Percentiles rank a stretch among this genome's conserved stretches.
phyloP scores from a whole-genome alignment of 2,797 vertebrate genomes.

The Hemibagrus guttatus region DNA sequence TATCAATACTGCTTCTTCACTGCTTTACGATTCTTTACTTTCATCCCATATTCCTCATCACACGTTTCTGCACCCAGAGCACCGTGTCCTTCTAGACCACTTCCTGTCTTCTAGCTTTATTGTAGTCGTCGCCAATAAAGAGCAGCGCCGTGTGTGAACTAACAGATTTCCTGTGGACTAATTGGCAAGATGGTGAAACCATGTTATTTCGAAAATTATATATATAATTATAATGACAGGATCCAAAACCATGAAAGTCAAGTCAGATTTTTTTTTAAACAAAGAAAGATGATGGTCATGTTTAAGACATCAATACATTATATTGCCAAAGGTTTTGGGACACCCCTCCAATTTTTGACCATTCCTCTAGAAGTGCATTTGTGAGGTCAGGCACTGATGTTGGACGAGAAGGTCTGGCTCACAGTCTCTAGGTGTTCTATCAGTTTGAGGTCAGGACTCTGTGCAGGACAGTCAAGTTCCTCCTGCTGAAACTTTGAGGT shows the following conservation, averaged over 20 bases:
- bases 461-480: too few species aligned
- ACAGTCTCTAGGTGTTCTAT: too few species aligned
- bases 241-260: background rate
- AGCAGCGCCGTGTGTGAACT: background rate
- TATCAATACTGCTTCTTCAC: background rate
- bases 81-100: background rate
- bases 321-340: too few species aligned
- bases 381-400: too few species aligned
- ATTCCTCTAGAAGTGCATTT: too few species aligned
- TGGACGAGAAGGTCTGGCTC: too few species aligned
- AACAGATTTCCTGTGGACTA: background rate
- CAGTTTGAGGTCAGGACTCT: too few species aligned
- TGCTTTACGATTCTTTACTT: background rate
- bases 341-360: too few species aligned
- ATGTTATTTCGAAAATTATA: background rate
- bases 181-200: background rate
- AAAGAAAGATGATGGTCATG: background rate
- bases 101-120: background rate
- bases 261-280: background rate
- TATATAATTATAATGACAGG: background rate
- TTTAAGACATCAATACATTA: background rate
- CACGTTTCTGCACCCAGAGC: background rate
- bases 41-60: background rate
- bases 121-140: background rate
- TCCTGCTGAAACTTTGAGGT: too few species aligned